Evolutionary conservation across 2,113 vertebrate species (phyloP).

Genomic region (Micromys minutus): DNA sequence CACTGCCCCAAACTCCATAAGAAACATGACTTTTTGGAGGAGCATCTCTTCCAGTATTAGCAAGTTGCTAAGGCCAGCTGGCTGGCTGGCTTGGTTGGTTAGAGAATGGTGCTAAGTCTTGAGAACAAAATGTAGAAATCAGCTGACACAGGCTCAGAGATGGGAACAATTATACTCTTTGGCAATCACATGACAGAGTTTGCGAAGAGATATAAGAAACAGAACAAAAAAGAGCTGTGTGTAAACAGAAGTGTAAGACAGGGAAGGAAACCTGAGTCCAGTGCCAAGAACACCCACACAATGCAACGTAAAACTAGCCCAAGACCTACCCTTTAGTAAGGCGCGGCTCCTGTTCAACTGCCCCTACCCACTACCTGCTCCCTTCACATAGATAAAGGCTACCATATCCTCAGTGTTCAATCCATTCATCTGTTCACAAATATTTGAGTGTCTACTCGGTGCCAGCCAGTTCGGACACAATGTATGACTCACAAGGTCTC

Average conservation of each 20-base stretch:
- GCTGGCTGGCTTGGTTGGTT: neutral
- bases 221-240: neutral
- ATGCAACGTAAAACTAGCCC: neutral
- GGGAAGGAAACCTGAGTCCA: neutral
- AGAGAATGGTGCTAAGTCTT: neutral
- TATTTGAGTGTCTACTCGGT: slow-evolving; percentile 26
- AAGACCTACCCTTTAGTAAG: neutral
- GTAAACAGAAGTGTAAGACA: neutral
- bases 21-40: neutral
- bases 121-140: neutral
- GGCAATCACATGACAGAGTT: neutral
- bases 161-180: neutral
- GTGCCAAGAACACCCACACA: slow-evolving; percentile 14
- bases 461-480: neutral
- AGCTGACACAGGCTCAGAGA: neutral
- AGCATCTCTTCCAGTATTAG: slow-evolving; percentile 13
- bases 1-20: slow-evolving; percentile 14
- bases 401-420: neutral
- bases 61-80: neutral
- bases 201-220: neutral
- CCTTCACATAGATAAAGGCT: neutral
- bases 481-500: neutral
- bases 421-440: neutral
- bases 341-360: neutral
- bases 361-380: neutral